phyloP scores from a whole-genome alignment of 2,797 vertebrate genomes.

The Bradypodion ventrale region DNA sequence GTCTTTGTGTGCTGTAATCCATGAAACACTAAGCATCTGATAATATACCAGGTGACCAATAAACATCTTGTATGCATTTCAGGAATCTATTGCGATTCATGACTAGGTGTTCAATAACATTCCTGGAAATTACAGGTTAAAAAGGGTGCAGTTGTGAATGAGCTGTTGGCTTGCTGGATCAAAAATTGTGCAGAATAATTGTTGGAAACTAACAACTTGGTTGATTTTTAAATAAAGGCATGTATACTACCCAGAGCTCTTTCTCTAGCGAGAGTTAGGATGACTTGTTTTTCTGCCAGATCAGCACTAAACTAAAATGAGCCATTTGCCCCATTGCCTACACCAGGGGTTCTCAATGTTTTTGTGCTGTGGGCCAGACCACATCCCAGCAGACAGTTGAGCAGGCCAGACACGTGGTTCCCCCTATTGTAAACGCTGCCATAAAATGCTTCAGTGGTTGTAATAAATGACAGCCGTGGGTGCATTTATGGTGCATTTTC shows the following conservation, averaged over 20 bases:
- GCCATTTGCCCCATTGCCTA: no score
- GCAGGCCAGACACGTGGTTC: no score
- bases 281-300: background rate
- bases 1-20: background rate
- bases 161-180: background rate
- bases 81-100: background rate
- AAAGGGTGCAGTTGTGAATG: background rate
- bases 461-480: no score
- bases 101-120: background rate
- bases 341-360: no score
- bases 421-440: no score
- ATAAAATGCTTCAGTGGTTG: no score
- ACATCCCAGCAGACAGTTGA: no score
- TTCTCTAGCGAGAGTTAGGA: background rate
- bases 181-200: background rate
- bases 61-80: background rate
- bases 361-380: no score
- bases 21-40: background rate
- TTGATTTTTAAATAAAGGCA: background rate
- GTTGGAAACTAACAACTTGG: no score
- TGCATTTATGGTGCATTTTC: no score
- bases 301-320: no score
- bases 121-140: background rate
- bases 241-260: background rate
- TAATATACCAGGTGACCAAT: background rate